Conservation (phyloP, 2,888 invertebrate species). For the Diplazon laetatorius region DNA sequence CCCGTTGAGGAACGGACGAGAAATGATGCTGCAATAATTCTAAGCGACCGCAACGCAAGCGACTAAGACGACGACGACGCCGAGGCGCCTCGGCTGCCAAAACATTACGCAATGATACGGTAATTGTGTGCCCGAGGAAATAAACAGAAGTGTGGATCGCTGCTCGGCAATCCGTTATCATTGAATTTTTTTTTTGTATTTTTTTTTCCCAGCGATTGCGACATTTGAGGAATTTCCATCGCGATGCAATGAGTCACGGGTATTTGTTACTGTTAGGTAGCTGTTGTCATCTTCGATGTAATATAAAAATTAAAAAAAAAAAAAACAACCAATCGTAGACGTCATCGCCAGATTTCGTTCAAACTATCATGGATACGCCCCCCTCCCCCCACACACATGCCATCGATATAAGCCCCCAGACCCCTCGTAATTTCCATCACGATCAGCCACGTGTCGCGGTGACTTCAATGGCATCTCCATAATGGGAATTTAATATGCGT, state of each 20-base stretch:
- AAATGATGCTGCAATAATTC: conserved; percentile 57
- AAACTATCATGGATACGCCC: no score
- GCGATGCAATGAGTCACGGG: neutral
- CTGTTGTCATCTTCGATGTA: neutral
- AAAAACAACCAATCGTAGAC: no score
- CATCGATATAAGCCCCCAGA: neutral
- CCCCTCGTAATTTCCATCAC: neutral
- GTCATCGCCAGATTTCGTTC: no score
- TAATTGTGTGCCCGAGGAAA: conserved; percentile 42
- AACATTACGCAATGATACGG: conserved; percentile 48
- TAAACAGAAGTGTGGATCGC: conserved; percentile 37
- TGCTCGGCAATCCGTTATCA: conserved; percentile 29
- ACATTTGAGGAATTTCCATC: conserved; percentile 2
- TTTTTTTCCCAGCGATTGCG: conserved; percentile 36
- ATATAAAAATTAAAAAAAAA: neutral
- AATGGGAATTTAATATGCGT: neutral
- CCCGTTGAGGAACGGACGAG: conserved; percentile 27
- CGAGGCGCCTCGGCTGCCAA: conserved; percentile 40
- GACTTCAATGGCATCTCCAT: neutral
- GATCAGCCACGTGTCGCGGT: conserved; percentile 4
- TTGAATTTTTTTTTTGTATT: no score
- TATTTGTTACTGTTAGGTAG: neutral
- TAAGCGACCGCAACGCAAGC: conserved; percentile 20
- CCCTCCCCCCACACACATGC: neutral
- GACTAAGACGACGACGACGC: conserved; percentile 1